Evolutionary conservation across 2,113 vertebrate genomes (phyloP), one percentile per base, ranked within the genome.

Genomic region (Spilogale gracilis): DNA sequence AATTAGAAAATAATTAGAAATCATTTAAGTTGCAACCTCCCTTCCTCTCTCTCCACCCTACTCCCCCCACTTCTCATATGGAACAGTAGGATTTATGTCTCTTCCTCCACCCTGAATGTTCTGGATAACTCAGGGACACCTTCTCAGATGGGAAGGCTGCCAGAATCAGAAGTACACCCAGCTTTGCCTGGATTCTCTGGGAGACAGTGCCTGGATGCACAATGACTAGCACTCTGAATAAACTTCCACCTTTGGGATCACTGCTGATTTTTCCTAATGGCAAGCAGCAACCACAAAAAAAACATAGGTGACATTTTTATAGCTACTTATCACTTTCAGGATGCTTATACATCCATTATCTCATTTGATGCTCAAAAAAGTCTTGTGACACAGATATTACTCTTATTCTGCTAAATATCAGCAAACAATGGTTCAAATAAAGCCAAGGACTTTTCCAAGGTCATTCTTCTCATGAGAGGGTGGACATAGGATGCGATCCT

Each of bases 1-100:
- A 98, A 98, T 98, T 96, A 98, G 97, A 98, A 98, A 99, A 98
- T 98, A 98, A 99, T 99, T 99, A 98, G 98, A 99, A 98, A 98
- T 98, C 96, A 13, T 96, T 99, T 98, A 98, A 96, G 97, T 98
- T 95, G 95, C 93, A 98, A 92, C 95, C 97, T 98, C 93, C 85
- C 85, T 61, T 97, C 90, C 95, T 97, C 20, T 89, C 30, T 92
- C 71, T 80, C 92, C 60, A n/a, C 63, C 87, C 89, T 4, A 38
- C 43, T 60, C 63, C 54, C 60, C 56, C 67, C 17, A 11, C 88
- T 54, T 56, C 81, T 76, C 97, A 50, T 65, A 97, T 88, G 90
- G 48, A 23, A 60, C 43, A 76, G 71, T 83, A 16, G 82, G 65
- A 97, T 98, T 97, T 97, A 93, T 96, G 86, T 82, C 91, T 92